Conservation (phyloP, 2,888 invertebrate species). For the Agrochola macilenta region DNA sequence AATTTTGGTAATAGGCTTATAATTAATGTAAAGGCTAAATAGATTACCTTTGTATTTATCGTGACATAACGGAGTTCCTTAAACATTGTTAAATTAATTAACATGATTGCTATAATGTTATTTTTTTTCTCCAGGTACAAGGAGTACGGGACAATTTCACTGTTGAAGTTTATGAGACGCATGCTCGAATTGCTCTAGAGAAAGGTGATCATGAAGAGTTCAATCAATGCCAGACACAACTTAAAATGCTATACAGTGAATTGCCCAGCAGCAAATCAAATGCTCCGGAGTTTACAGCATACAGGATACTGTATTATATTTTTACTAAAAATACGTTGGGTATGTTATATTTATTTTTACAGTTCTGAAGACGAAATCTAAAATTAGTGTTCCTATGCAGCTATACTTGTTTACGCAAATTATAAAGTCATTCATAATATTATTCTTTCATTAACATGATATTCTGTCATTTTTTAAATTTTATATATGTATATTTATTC, state of each 20-base stretch:
- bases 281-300: conserved; percentile 98
- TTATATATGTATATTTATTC: neutral
- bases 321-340: conserved; percentile 99
- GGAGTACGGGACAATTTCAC: conserved; percentile 98
- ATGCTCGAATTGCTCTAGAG: conserved; percentile 99
- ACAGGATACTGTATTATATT: conserved; percentile 98
- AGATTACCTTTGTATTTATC: neutral
- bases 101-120: neutral
- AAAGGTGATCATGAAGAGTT: conserved; percentile 99
- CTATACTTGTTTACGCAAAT: neutral
- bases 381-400: neutral
- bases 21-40: no score
- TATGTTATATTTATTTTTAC: conserved; percentile 82
- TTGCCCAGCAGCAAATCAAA: conserved; percentile 92
- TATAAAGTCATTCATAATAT: neutral
- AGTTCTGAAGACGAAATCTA: neutral
- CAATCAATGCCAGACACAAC: conserved; percentile 99
- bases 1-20: neutral
- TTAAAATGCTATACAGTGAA: conserved; percentile 98
- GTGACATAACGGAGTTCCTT: neutral
- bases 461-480: neutral
- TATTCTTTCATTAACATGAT: neutral
- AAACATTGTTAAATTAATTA: neutral
- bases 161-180: conserved; percentile 99
- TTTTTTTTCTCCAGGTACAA: conserved; percentile 93